Evolutionary conservation across 2,888 invertebrate genomes (phyloP).

Genomic region (Meiosimyza platycephala): DNA sequence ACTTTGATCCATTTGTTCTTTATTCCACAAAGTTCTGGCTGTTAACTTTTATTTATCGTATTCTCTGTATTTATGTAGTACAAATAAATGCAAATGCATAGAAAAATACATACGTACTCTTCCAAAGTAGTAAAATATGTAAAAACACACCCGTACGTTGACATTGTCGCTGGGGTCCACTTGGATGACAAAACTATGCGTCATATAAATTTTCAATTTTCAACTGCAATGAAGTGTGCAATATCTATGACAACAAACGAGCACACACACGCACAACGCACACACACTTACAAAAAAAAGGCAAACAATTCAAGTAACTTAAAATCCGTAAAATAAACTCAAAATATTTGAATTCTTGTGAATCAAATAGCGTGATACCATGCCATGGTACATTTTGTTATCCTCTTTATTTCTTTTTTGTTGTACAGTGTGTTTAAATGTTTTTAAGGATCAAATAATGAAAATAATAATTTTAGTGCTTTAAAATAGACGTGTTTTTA

Average conservation of each 20-base stretch:
- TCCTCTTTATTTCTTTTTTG: neutral
- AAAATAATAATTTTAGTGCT: too few relatives aligned
- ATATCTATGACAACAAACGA: conserved; percentile 2
- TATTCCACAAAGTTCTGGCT: too few relatives aligned
- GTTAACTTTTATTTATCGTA: too few relatives aligned
- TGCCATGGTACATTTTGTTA: neutral
- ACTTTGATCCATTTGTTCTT: too few relatives aligned
- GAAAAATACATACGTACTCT: too few relatives aligned
- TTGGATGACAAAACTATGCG: too few relatives aligned
- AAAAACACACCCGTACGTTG: too few relatives aligned
- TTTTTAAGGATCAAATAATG: neutral
- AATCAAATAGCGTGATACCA: conserved; percentile 7
- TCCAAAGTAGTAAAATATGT: too few relatives aligned
- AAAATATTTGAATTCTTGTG: conserved; percentile 19
- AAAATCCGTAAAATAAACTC: conserved; percentile 27
- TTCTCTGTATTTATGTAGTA: too few relatives aligned
- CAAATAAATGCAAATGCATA: too few relatives aligned
- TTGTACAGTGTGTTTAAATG: neutral
- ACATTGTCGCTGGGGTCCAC: too few relatives aligned
- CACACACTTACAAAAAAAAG: neutral
- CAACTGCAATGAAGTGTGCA: conserved; percentile 22
- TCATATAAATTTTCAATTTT: conserved; percentile 27
- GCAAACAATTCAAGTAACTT: neutral
- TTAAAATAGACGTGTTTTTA: too few relatives aligned
- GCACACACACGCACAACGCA: neutral